Conservation (phyloP, 2,888 invertebrate species). For the Cyclophora albipunctata region DNA sequence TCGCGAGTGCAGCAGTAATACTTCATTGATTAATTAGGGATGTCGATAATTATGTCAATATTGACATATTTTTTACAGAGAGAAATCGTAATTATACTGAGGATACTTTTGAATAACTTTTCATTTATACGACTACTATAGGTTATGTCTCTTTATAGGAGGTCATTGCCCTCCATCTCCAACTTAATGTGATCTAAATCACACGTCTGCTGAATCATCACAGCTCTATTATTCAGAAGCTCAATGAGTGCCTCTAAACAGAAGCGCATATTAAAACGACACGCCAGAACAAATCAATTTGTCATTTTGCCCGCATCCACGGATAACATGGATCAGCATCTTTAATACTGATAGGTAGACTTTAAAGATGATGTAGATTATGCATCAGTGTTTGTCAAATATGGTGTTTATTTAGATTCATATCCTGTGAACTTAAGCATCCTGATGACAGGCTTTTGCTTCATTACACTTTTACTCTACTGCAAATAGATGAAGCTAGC, state of each 20-base stretch:
- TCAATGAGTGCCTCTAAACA: constrained; percentile 31
- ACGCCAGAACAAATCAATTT: constrained; percentile 22
- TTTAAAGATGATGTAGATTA: too few species aligned
- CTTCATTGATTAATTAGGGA: too few species aligned
- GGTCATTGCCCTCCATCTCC: constrained; percentile 7
- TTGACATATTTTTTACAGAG: too few species aligned
- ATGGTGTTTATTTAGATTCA: not conserved
- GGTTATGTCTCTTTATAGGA: too few species aligned
- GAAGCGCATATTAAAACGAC: constrained; percentile 17
- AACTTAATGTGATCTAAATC: constrained; percentile 7
- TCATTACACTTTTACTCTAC: too few species aligned
- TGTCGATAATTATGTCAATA: too few species aligned
- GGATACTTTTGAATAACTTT: too few species aligned
- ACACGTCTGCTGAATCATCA: constrained; percentile 45
- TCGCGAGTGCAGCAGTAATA: too few species aligned
- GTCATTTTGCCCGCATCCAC: constrained; percentile 24
- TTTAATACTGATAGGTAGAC: constrained; percentile 23
- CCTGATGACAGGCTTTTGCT: not conserved
- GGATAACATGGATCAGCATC: constrained; percentile 19
- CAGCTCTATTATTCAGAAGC: constrained; percentile 52
- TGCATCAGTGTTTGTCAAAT: too few species aligned
- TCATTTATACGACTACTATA: too few species aligned
- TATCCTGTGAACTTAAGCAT: constrained; percentile 22
- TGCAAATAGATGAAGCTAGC: too few species aligned
- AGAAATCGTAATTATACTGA: too few species aligned